These are phyloP conservation scores for Gypaetus barbatus DNA, from an alignment of 2,797 vertebrate species.

Conservation along the genomic window DNA sequence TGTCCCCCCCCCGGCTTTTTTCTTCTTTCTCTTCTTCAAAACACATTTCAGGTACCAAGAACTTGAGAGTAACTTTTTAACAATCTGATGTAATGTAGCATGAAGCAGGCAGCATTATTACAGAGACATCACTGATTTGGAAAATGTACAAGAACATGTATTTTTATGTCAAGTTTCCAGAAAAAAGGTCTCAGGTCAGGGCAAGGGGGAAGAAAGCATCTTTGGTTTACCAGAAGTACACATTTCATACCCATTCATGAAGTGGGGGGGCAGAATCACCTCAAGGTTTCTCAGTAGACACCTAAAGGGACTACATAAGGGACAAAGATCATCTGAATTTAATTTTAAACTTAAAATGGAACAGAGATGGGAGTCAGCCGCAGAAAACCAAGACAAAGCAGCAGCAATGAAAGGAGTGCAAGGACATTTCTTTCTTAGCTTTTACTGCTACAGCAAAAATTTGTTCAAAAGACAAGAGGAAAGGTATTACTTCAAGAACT, in stretches of 20 bases:
- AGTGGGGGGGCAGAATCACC: neutral
- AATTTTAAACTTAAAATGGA: neutral
- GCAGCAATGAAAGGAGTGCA: neutral
- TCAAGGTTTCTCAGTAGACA: neutral
- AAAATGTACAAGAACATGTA: neutral
- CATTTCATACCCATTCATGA: neutral
- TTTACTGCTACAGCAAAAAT: neutral
- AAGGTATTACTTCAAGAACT: neutral
- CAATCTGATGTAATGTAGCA: neutral
- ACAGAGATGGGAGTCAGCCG: neutral
- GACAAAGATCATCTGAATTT: neutral
- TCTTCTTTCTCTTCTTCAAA: neutral
- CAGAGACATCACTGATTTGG: neutral
- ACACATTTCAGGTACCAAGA: neutral
- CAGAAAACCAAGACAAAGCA: neutral
- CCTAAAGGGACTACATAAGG: neutral
- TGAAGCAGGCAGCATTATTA: neutral
- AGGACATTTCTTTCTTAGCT: neutral
- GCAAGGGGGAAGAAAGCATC: neutral
- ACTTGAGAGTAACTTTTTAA: neutral
- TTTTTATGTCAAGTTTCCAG: neutral
- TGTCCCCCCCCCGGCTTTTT: too few relatives aligned
- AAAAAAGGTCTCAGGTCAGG: neutral
- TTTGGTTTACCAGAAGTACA: neutral
- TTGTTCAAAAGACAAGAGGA: neutral